Percentiles rank a stretch among this genome's conserved stretches.
Evolutionary conservation across 2,797 vertebrate species (phyloP).

Genomic region (Glyptemys insculpta): DNA sequence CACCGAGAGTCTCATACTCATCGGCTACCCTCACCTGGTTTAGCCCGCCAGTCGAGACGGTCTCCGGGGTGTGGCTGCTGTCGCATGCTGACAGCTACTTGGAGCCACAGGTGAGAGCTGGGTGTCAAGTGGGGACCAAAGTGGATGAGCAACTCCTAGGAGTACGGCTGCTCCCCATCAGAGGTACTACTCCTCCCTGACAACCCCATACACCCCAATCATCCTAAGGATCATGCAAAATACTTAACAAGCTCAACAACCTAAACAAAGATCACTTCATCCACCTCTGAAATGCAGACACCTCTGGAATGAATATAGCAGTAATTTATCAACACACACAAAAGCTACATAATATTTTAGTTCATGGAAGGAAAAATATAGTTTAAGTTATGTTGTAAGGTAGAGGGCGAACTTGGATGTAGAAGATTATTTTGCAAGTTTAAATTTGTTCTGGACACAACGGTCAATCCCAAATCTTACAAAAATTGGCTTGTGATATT

Average conservation of each 20-base stretch:
- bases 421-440: background rate
- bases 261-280: conserved; percentile 44
- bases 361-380: conserved; percentile 53
- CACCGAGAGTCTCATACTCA: too few relatives aligned
- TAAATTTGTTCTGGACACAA: background rate
- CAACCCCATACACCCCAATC: too few relatives aligned
- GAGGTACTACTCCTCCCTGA: too few relatives aligned
- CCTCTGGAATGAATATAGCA: background rate
- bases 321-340: conserved; percentile 60
- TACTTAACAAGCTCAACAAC: conserved; percentile 39
- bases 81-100: too few relatives aligned
- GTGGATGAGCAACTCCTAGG: too few relatives aligned
- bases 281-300: conserved; percentile 37
- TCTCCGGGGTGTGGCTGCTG: too few relatives aligned
- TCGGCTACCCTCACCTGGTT: too few relatives aligned
- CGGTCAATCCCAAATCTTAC: background rate
- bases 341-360: conserved; percentile 38
- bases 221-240: background rate
- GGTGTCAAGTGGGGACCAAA: too few relatives aligned
- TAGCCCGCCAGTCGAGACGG: too few relatives aligned
- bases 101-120: too few relatives aligned
- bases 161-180: too few relatives aligned
- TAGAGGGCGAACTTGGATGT: background rate
- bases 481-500: background rate
- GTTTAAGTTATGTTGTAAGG: background rate